Conservation (phyloP, 2,113 vertebrate species). For the Mystacornis crossleyi region DNA sequence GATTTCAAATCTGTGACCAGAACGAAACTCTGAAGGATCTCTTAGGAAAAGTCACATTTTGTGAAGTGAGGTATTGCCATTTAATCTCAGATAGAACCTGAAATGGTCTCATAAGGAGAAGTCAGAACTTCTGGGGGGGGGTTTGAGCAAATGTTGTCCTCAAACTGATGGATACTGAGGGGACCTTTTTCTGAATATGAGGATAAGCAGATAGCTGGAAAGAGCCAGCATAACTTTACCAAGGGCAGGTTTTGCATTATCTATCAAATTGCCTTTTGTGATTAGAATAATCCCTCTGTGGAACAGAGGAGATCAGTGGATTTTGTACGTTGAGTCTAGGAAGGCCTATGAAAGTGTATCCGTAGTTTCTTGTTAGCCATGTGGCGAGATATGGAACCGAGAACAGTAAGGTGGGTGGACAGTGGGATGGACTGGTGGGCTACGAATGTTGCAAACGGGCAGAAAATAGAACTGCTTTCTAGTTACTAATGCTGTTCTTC, state of each 20-base stretch:
- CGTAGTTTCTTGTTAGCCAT: not conserved
- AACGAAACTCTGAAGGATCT: not conserved
- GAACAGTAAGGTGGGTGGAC: not conserved
- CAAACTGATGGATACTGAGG: fast-evolving
- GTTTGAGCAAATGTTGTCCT: not conserved
- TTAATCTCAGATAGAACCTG: not conserved
- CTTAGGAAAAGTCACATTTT: not conserved
- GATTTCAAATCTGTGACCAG: not conserved
- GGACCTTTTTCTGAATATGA: not conserved
- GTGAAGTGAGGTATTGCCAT: not conserved
- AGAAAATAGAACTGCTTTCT: not conserved
- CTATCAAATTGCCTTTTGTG: not conserved
- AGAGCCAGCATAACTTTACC: not conserved
- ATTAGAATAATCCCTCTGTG: not conserved
- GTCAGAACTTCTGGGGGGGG: fast-evolving
- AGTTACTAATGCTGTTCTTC: not conserved
- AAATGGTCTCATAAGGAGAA: not conserved
- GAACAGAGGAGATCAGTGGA: not conserved
- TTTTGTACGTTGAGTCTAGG: not conserved
- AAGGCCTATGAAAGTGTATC: not conserved
- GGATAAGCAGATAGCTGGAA: not conserved
- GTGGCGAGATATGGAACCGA: not conserved
- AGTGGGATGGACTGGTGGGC: not conserved
- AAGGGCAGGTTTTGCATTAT: not conserved
- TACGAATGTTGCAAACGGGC: not conserved